A percentile compares a stretch with the other conserved stretches of the same genome.
Evolutionary conservation across 2,888 invertebrate species (phyloP).

Genomic region (Sipha maydis): DNA sequence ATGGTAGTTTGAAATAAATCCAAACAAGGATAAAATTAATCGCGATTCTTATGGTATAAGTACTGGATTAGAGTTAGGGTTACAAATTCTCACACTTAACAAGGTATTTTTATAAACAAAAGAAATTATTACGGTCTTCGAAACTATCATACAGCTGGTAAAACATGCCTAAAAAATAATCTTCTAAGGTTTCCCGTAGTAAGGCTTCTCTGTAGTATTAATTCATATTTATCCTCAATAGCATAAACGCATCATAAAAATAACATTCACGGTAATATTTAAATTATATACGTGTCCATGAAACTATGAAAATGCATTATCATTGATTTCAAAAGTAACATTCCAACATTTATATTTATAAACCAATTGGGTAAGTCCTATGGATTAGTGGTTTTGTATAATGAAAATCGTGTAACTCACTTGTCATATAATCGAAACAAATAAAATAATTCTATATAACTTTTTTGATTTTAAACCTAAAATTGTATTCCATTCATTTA

Average conservation of each 20-base stretch:
- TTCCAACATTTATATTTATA: neutral
- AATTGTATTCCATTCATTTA: neutral
- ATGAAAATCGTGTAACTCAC: no score
- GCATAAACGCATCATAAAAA: slow-evolving; percentile 14
- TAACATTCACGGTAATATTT: slow-evolving; percentile 17
- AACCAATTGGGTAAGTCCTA: neutral
- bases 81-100: no score
- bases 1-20: no score
- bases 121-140: neutral
- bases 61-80: no score
- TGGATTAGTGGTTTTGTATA: neutral
- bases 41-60: no score
- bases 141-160: neutral
- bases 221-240: slow-evolving; percentile 26
- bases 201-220: slow-evolving; percentile 22
- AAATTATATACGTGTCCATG: slow-evolving; percentile 2
- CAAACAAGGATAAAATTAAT: no score
- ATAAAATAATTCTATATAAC: no score
- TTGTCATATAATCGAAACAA: no score
- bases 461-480: neutral
- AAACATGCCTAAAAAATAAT: neutral
- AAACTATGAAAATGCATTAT: neutral
- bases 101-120: neutral
- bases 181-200: slow-evolving; percentile 50
- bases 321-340: neutral